phyloP scores from a whole-genome alignment of 2,797 vertebrate species.

The Crypturellus tataupa region DNA sequence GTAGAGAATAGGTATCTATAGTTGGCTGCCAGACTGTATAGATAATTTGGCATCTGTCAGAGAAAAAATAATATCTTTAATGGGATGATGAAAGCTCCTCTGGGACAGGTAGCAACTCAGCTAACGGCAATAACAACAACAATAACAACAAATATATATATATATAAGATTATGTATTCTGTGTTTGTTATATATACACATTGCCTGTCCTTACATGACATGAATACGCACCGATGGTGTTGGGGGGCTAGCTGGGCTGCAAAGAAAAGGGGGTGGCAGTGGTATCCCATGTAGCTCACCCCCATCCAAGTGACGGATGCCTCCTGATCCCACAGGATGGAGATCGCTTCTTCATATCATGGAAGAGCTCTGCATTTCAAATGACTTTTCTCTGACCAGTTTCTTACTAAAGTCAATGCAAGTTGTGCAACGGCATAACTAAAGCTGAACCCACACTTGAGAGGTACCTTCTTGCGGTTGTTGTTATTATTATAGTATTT shows the following conservation, averaged over 20 bases:
- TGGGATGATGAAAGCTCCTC: not conserved
- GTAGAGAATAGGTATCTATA: not conserved
- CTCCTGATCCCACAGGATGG: not conserved
- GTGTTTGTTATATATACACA: not conserved
- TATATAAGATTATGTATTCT: not conserved
- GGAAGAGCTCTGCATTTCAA: not conserved
- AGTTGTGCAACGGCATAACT: not conserved
- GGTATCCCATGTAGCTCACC: not conserved
- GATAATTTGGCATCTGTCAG: not conserved
- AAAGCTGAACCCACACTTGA: not conserved
- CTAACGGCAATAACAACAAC: not conserved
- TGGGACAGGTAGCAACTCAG: not conserved
- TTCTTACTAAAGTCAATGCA: not conserved
- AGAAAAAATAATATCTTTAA: constrained; percentile 21
- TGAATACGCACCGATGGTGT: too few relatives aligned
- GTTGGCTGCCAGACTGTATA: not conserved
- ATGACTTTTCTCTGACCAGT: not conserved
- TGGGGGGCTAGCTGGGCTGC: not conserved
- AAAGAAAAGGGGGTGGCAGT: not conserved
- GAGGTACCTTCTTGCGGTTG: not conserved
- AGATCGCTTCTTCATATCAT: fast-evolving
- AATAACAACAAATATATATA: not conserved
- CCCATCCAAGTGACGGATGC: fast-evolving
- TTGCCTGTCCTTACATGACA: not conserved
- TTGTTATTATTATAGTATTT: not conserved